Percentiles rank a stretch among this genome's conserved stretches.
These are phyloP conservation scores for Propithecus coquereli DNA, from an alignment of 2,113 vertebrate species.

Conservation along the genomic window DNA sequence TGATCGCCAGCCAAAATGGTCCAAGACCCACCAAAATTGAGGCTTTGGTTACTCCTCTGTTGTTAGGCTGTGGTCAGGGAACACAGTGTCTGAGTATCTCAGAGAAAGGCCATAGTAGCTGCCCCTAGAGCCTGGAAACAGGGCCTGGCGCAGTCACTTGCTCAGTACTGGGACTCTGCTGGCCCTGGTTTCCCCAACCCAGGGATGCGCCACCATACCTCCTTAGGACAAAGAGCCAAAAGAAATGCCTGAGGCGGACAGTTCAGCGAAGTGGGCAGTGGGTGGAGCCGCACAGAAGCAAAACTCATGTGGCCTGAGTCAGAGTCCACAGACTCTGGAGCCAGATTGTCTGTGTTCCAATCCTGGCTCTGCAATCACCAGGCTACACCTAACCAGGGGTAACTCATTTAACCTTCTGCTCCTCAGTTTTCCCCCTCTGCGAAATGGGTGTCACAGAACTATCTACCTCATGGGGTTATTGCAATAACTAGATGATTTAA, in stretches of 20 bases:
- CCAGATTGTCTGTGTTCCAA: not conserved
- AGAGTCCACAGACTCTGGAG: not conserved
- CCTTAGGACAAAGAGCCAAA: not conserved
- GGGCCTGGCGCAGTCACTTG: not conserved
- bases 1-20: not conserved
- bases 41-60: not conserved
- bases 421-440: not conserved
- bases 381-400: not conserved
- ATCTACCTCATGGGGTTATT: not conserved
- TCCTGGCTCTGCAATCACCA: not conserved
- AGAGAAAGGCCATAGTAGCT: not conserved
- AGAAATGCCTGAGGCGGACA: not conserved
- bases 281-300: fast-evolving
- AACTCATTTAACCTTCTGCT: not conserved
- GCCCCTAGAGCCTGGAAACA: not conserved
- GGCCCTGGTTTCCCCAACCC: not conserved
- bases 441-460: not conserved
- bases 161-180: not conserved
- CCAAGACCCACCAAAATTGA: not conserved
- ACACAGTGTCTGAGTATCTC: fast-evolving
- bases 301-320: not conserved
- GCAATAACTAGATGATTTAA: not conserved
- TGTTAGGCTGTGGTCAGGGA: not conserved
- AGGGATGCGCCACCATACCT: not conserved
- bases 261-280: fast-evolving